These are phyloP conservation scores for Chaetops frenatus DNA, from an alignment of 2,113 vertebrate genomes.

Conservation along the genomic window DNA sequence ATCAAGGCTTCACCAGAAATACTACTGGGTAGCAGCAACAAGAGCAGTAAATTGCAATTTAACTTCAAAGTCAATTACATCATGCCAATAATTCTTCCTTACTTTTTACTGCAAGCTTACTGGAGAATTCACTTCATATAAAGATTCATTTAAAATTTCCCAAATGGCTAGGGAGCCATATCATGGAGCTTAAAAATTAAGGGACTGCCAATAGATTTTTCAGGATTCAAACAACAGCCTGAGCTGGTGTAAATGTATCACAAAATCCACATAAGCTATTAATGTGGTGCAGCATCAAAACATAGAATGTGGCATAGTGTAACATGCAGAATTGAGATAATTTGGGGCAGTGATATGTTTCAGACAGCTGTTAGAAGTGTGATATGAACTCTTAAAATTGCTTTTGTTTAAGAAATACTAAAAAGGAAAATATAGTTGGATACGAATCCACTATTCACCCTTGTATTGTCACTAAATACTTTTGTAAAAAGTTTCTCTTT, in stretches of 20 bases:
- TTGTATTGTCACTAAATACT: not conserved
- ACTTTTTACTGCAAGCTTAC: not conserved
- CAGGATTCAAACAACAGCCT: not conserved
- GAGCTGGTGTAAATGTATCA: not conserved
- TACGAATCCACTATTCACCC: not conserved
- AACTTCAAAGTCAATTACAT: not conserved
- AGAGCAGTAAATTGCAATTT: not conserved
- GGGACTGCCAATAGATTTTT: not conserved
- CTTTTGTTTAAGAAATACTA: not conserved
- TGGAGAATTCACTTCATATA: not conserved
- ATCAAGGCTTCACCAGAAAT: not conserved
- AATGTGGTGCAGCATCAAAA: not conserved
- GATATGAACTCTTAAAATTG: not conserved
- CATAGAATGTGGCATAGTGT: accelerated
- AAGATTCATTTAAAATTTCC: not conserved
- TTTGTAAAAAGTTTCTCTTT: no score
- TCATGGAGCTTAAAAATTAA: not conserved
- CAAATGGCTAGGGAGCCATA: not conserved
- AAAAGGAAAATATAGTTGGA: not conserved
- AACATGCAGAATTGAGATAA: not conserved
- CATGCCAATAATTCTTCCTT: not conserved
- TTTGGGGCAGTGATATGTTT: not conserved
- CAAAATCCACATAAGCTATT: not conserved
- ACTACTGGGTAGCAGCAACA: not conserved
- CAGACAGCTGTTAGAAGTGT: not conserved